These are phyloP conservation scores for Pterocles burchelli DNA, from an alignment of 2,113 vertebrate genomes.

Conservation along the genomic window DNA sequence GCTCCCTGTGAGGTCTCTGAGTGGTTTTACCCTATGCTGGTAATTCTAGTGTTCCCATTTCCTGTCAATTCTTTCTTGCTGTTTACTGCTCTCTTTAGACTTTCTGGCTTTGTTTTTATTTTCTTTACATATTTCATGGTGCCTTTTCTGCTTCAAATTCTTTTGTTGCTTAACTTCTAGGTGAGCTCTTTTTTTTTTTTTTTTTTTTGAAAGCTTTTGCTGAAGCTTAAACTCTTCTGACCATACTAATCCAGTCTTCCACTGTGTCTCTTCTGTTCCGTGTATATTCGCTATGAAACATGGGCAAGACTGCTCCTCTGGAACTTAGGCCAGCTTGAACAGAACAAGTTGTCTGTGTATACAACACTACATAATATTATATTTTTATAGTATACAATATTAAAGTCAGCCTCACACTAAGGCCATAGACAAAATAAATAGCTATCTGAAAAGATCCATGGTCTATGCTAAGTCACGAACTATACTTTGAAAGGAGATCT, in stretches of 20 bases:
- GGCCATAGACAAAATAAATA: background rate
- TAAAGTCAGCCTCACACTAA: background rate
- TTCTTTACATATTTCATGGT: background rate
- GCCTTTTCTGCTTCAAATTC: background rate
- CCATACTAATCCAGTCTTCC: background rate
- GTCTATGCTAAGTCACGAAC: background rate
- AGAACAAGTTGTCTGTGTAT: background rate
- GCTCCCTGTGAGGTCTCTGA: background rate
- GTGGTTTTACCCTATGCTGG: background rate
- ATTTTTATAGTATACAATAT: background rate
- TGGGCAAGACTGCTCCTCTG: background rate
- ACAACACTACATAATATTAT: background rate
- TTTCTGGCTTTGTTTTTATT: background rate
- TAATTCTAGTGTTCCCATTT: background rate
- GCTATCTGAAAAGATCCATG: background rate
- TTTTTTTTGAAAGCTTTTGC: no score
- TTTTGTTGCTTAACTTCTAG: background rate
- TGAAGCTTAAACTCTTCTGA: background rate
- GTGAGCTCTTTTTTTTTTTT: background rate
- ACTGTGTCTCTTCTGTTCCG: background rate
- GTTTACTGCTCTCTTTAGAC: background rate
- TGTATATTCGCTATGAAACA: background rate
- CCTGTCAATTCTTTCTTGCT: background rate
- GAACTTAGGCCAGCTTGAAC: background rate
- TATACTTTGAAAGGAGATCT: background rate